Evolutionary conservation across 1,140 invertebrate species (phyloP), one percentile per base, ranked within the genome.

Genomic region (Octopus bimaculoides): DNA sequence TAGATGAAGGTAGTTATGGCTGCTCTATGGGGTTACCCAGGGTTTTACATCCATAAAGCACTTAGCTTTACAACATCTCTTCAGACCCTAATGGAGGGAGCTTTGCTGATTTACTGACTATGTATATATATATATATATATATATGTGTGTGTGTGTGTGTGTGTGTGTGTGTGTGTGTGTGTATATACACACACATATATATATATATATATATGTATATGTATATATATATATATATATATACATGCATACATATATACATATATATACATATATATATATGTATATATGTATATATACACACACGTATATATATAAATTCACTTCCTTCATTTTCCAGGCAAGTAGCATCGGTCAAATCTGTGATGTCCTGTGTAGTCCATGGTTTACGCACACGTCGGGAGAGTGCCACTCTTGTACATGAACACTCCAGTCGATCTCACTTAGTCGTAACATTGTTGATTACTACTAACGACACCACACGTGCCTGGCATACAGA

Each of bases 371-470:
- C 81, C 9, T 80, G 87, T 8, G 86, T 89, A 20, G 84, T 88
- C 77, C 84, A 82, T 77, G 87, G 88, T 54, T 80, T 89, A 12
- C 78, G 82, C 14, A 87, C 84, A 41, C 78, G 88, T 6, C 83
- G 85, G 17, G 87, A 89, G 71, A 83, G 87, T 2, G 85, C 89
- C 53, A 89, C 89, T 14, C 52, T 87, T 55, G 86, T 89, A 20
- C 88, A 89, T 80, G 88, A 89, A 76, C 86, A 88, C 73, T 89
- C 87, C 41, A 90, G 89, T 81, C 88, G 93, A 8, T 93, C 93
- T 80, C 93, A 94, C 87, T 92, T 93, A 4, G 90, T 94, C 55
- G 91, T 94, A 77, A 93, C 92, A 6, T 74, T 89, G 56, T 87
- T 85, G 0, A 83, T 89, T 4, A 86, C 79, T 61, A 84, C 85